Percentiles rank a stretch among this genome's conserved stretches.
Conservation (phyloP, 2,113 vertebrate species). For the Pseudopodoces humilis region DNA sequence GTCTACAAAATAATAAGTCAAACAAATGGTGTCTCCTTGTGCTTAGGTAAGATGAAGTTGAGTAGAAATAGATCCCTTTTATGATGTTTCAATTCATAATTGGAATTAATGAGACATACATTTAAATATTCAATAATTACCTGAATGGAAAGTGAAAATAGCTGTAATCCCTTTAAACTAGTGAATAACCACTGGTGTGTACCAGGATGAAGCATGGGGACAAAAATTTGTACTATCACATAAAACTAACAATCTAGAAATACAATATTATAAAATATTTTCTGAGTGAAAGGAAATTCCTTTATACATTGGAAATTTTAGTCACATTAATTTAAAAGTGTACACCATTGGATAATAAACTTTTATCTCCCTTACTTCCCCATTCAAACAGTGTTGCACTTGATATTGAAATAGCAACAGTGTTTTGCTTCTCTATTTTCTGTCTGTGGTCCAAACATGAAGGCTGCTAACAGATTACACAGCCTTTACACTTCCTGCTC, state of each 20-base stretch:
- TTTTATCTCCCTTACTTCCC: neutral
- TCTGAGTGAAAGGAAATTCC: neutral
- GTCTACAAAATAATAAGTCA: neutral
- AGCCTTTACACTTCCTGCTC: neutral
- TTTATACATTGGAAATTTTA: neutral
- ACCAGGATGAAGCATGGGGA: neutral
- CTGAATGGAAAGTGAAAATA: neutral
- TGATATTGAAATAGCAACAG: neutral
- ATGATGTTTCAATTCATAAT: neutral
- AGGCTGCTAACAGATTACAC: neutral
- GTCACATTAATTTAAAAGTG: neutral
- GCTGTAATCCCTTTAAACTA: neutral
- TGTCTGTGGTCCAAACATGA: neutral
- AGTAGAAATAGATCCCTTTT: neutral
- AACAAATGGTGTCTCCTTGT: fast-evolving
- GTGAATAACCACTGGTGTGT: neutral
- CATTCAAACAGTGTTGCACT: neutral
- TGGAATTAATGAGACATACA: neutral
- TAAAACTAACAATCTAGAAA: neutral
- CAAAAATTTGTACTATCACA: neutral
- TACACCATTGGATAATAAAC: neutral
- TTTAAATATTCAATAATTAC: neutral
- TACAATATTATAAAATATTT: neutral
- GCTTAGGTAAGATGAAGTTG: neutral
- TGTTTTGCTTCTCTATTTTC: neutral